These are phyloP conservation scores for Tridacna gigas DNA, from an alignment of 2,888 invertebrate genomes.

Conservation along the genomic window DNA sequence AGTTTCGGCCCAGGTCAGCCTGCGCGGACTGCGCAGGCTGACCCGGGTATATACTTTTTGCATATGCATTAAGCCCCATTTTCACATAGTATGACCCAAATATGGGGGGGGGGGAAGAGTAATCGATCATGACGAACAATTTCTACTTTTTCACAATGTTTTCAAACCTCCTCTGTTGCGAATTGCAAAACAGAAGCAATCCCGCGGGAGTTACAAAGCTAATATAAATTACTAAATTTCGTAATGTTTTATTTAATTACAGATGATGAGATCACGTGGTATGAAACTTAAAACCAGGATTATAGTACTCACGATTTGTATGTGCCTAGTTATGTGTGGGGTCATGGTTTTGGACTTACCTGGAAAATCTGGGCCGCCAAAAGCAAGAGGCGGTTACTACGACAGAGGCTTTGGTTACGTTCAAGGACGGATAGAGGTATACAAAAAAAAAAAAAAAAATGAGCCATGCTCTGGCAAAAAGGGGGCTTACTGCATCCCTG, in stretches of 20 bases:
- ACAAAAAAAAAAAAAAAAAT: too few relatives aligned
- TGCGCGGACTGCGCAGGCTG: background rate
- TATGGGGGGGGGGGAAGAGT: too few relatives aligned
- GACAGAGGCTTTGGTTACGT: constrained; percentile 16
- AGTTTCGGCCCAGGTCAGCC: background rate
- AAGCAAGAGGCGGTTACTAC: background rate
- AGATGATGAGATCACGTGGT: constrained; percentile 10
- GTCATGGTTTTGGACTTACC: constrained; percentile 8
- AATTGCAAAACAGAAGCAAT: too few relatives aligned
- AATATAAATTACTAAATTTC: too few relatives aligned
- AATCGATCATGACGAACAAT: background rate
- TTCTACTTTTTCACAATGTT: background rate
- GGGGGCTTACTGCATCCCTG: too few relatives aligned
- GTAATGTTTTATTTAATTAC: background rate
- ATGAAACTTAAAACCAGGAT: constrained; percentile 10
- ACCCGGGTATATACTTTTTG: background rate
- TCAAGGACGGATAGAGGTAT: constrained; percentile 39
- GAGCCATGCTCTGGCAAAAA: too few relatives aligned
- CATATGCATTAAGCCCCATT: background rate
- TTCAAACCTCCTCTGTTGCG: background rate
- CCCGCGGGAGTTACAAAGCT: too few relatives aligned
- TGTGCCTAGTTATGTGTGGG: background rate
- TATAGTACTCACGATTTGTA: background rate
- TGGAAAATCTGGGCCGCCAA: background rate
- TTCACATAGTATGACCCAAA: background rate